These are phyloP conservation scores for Chymomyza costata DNA, from an alignment of 1,140 invertebrate genomes.

Conservation along the genomic window DNA sequence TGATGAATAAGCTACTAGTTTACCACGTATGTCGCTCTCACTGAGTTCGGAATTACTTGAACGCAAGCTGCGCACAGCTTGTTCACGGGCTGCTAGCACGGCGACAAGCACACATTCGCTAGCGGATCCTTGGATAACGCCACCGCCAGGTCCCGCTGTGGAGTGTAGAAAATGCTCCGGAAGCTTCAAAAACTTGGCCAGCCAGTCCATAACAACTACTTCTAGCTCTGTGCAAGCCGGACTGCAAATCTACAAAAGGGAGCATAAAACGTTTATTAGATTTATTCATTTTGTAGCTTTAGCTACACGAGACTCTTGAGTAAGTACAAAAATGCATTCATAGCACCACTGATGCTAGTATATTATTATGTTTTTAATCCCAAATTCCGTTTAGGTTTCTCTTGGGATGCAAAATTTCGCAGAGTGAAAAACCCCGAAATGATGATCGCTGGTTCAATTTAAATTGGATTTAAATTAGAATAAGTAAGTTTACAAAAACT, in stretches of 20 bases:
- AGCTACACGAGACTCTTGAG: too few species aligned
- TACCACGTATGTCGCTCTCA: slow-evolving; percentile 80
- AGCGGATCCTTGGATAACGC: slow-evolving; percentile 92
- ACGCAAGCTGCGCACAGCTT: slow-evolving; percentile 79
- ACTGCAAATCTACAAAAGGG: slow-evolving; percentile 82
- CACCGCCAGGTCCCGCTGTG: slow-evolving; percentile 86
- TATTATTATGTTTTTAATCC: too few species aligned
- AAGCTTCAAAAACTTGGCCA: slow-evolving; percentile 88
- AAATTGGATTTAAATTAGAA: too few species aligned
- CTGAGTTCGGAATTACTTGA: slow-evolving; percentile 78
- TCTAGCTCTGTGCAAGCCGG: slow-evolving; percentile 96
- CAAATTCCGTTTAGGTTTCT: too few species aligned
- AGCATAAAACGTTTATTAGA: too few species aligned
- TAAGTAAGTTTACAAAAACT: too few species aligned
- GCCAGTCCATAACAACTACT: slow-evolving; percentile 94
- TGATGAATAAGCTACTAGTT: slow-evolving; percentile 90
- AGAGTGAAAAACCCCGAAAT: too few species aligned
- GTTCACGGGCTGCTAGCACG: slow-evolving; percentile 86
- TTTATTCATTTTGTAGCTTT: too few species aligned
- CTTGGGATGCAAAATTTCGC: too few species aligned
- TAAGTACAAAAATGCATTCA: too few species aligned
- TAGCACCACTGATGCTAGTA: too few species aligned
- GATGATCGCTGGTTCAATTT: too few species aligned
- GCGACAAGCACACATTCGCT: slow-evolving; percentile 91
- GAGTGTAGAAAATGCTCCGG: slow-evolving; percentile 88